Base-by-base conservation (phyloP, 1,140 invertebrate genomes). In the Uloborus diversus region DNA sequence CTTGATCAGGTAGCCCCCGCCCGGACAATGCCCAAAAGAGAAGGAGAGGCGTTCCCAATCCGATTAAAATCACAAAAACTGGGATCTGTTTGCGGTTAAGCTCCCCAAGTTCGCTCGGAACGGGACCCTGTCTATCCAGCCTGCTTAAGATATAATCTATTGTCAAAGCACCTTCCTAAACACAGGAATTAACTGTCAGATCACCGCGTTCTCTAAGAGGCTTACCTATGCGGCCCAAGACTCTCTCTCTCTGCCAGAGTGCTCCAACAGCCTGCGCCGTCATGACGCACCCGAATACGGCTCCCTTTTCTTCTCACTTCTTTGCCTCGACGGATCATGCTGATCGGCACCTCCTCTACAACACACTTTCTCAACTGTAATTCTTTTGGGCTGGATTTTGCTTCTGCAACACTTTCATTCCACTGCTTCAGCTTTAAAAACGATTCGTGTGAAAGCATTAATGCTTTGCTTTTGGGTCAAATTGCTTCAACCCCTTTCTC, bases 11-110 rank as follows among this genome's bases (percentile, higher is more conserved):
- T 79, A 62, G 47, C 76, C 65, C 65, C 76, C 65, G 76, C 57
- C 56, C 76, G 64, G 64, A 79, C 76, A 79, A 78, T 78, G 75
- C 57, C 37, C 57, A 61, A 62, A 78, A 57, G 73, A 78, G 73
- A 30, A 51, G 32, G 70, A 66, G 73, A 79, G 76, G 76, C 76
- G 76, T 64, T 78, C 73, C 73, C 62, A 65, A 78, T 78, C 73
- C 76, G 76, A 79, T 79, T 79, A 79, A 79, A 79, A 79, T 79
- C 76, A 79, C 76, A 79, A 79, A 79, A 79, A 79, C 76, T 68
- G 51, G 76, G 65, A 79, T 79, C 76, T 79, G 76, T 79, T 79
- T 79, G 76, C 65, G 76, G 76, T 79, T 68, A 79, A 79, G 76
- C 76, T 78, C 49, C 49, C 49, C 17, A 53, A 53, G 49, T 53